Evolutionary conservation across 2,888 invertebrate genomes (phyloP), one percentile per base, ranked within the genome.

Genomic region (Uropetala carovei): DNA sequence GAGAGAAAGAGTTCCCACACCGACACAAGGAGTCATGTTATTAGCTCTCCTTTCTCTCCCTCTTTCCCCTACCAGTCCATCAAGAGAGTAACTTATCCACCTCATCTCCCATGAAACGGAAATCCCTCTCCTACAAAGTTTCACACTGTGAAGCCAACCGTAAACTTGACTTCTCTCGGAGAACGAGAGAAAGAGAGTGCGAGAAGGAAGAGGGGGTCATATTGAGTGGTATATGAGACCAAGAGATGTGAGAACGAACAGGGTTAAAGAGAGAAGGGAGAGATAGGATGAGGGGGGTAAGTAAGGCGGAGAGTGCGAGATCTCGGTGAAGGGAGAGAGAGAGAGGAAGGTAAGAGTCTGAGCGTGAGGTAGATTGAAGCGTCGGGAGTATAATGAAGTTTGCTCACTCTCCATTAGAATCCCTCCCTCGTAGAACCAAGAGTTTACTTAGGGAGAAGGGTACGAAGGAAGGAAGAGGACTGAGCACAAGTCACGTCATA

Each of bases 71-170:
- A 43, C 89, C n/a, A 89, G 89, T 89, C 89, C 89, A 89, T 89
- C 89, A 89, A 43, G 89, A 60, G 60, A 86, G 86, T 86, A 86
- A 89, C 89, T 89, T 89, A 89, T 64, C 89, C 89, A 89, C 89
- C 89, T 89, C 89, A 89, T 89, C 89, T 68, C 89, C 89, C 89
- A 18, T 68, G 89, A 89, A 89, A 89, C 89, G 89, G 89, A 89
- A 89, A 89, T 89, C 89, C 64, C 89, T 64, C 64, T 64, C 43
- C 64, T 43, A 60, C 60, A 64, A 89, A 89, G 89, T 89, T 89
- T 89, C 89, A 89, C 89, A 68, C 60, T 64, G 68, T 89, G 89
- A 86, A 86, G 89, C 89, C 56, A 56, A 64, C 60, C 89, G 89
- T 89, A 60, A 64, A 89, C 89, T 83, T 83, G 56, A n/a, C 64